Conservation (phyloP, 1,140 invertebrate species). For the Apis florea region DNA sequence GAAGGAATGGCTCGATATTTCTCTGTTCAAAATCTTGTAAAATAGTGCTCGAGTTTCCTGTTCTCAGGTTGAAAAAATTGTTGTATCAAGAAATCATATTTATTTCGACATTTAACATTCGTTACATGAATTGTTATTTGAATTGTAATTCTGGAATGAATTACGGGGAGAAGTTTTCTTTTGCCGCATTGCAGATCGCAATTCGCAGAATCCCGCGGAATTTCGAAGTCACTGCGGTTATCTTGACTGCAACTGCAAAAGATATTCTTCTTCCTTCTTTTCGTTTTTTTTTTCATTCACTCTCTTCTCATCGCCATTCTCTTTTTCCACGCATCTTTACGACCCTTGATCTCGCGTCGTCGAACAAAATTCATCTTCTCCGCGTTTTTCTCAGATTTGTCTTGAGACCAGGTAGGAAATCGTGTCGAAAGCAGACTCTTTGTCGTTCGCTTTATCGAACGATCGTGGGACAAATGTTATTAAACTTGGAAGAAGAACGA, state of each 20-base stretch:
- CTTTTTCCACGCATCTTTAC: conserved; percentile 2
- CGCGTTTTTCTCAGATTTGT: conserved; percentile 1
- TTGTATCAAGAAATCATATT: no score
- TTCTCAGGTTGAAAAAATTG: no score
- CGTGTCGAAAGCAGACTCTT: neutral
- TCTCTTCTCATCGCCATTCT: conserved; percentile 17
- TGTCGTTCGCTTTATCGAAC: neutral
- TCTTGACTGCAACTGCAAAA: neutral
- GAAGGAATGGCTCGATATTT: no score
- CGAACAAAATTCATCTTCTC: conserved; percentile 18
- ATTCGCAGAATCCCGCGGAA: conserved; percentile 35
- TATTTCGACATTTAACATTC: no score
- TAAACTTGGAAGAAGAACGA: neutral
- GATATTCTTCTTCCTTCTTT: conserved; percentile 16
- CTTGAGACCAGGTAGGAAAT: no score
- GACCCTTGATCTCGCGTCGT: conserved; percentile 19
- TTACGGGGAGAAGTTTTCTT: neutral
- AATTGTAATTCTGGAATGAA: conserved; percentile 5
- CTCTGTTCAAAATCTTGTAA: no score
- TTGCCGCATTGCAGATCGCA: conserved; percentile 11
- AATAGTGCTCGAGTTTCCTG: no score
- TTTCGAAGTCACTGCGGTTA: conserved; percentile 16
- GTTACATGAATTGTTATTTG: no score
- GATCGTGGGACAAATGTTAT: neutral
- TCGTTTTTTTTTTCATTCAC: neutral